Conservation (phyloP, 2,888 invertebrate species). For the Conchocele bisecta region DNA sequence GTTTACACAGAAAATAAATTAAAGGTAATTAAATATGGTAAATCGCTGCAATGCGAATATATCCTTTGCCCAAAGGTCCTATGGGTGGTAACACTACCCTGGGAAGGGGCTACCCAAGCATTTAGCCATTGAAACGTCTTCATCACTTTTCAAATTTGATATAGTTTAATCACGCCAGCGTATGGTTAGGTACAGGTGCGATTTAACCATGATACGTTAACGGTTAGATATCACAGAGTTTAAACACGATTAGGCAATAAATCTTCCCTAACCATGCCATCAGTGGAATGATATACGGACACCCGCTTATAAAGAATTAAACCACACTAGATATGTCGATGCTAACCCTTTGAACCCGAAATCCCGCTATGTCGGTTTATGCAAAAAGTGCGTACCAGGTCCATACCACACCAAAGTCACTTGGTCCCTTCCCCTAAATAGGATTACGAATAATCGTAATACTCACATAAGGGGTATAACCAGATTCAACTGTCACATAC, state of each 20-base stretch:
- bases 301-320: too few relatives aligned
- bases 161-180: constrained; percentile 41
- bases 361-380: too few relatives aligned
- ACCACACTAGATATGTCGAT: too few relatives aligned
- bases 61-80: constrained; percentile 36
- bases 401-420: too few relatives aligned
- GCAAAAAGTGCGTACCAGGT: too few relatives aligned
- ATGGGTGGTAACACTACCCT: constrained; percentile 44
- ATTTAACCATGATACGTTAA: constrained; percentile 24
- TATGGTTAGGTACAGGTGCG: constrained; percentile 38
- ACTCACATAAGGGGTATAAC: too few relatives aligned
- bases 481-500: too few relatives aligned
- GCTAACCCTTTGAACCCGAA: too few relatives aligned
- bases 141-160: constrained; percentile 37
- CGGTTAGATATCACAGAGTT: constrained; percentile 4
- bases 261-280: constrained; percentile 28
- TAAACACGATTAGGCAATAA: constrained; percentile 20
- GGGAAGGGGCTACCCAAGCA: constrained; percentile 49
- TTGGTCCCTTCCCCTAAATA: too few relatives aligned
- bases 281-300: constrained; percentile 8
- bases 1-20: too few relatives aligned
- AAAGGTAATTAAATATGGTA: constrained; percentile 23
- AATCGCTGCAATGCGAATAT: constrained; percentile 24
- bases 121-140: constrained; percentile 24
- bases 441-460: too few relatives aligned